Percentiles rank a stretch among this genome's conserved stretches.
phyloP scores from a whole-genome alignment of 2,113 vertebrate genomes.

The Myotis yumanensis region DNA sequence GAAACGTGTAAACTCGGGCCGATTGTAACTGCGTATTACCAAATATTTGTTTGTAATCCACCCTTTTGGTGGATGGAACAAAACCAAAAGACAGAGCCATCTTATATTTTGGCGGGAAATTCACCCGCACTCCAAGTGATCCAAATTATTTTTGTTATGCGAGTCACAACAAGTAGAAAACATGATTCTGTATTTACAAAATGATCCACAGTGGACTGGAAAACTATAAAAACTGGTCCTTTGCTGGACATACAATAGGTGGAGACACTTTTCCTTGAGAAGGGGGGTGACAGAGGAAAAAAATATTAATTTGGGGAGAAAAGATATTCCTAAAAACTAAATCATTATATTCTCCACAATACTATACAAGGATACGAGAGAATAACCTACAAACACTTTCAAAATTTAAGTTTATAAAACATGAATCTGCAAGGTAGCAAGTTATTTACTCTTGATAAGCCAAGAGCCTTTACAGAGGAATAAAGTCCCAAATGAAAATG shows the following conservation, averaged over 20 bases:
- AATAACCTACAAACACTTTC: neutral
- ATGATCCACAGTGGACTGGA: neutral
- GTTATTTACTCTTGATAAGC: conserved; percentile 38
- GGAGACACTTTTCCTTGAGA: neutral
- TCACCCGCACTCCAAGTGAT: too few relatives aligned
- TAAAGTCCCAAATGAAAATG: conserved; percentile 20
- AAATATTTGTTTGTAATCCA: too few relatives aligned
- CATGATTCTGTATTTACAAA: neutral
- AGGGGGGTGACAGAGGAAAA: neutral
- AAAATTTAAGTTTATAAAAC: neutral
- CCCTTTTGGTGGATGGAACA: too few relatives aligned
- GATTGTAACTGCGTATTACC: too few relatives aligned
- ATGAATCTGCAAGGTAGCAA: neutral
- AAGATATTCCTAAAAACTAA: neutral
- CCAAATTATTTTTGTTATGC: neutral
- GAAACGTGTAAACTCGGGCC: too few relatives aligned
- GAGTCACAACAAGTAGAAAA: neutral
- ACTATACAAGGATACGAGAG: neutral
- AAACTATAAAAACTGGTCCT: neutral
- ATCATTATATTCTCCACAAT: neutral
- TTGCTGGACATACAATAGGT: neutral
- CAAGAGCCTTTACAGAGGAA: neutral
- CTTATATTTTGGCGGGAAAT: too few relatives aligned
- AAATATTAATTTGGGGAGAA: neutral
- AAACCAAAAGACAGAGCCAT: too few relatives aligned